Evolutionary conservation across 2,113 vertebrate genomes (phyloP), one percentile per base, ranked within the genome.

Genomic region (Cariama cristata): DNA sequence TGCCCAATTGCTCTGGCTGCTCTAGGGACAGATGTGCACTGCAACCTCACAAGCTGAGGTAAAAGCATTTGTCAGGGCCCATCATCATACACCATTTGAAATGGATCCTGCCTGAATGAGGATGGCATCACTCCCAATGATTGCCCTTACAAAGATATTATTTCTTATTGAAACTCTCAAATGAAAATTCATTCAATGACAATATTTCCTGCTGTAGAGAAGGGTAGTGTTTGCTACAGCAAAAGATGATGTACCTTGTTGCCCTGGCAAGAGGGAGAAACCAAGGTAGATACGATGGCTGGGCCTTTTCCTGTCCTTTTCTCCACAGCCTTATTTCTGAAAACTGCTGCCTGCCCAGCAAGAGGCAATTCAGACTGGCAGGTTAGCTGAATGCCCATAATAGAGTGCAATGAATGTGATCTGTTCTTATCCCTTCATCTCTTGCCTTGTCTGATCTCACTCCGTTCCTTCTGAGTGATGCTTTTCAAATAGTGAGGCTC

Each of bases 111-210:
- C 47, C 52, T 53, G 58, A 23, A 84, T 28, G 67, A 66, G 40
- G 21, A 42, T 0, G 0, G 22, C 58, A 72, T 3, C 4, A 17
- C 38, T 50, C 33, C 28, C 16, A n/a, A 45, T 52, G 45, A 52
- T 9, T 80, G 40, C 24, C 47, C 56, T 72, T 58, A 45, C 26
- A 67, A 49, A 69, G 62, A 32, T 14, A 69, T 33, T 33, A 42
- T 58, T 85, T 73, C 53, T 50, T 73, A 60, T 17, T 45, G 24
- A 91, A 91, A 77, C 21, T 68, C 53, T 38, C 22, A 50, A 14
- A 16, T 50, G 17, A 23, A 85, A 80, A 68, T 49, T 63, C 27
- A n/a, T 49, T 59, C 63, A 49, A 4, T 45, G 49, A 49, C 24
- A 72, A 4, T 32, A 44, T 60, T 47, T 67, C 28, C 40, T 75